Evolutionary conservation across 35 echinoderm and acorn worm species (phyloP).

Genomic region (Diadema setosum): DNA sequence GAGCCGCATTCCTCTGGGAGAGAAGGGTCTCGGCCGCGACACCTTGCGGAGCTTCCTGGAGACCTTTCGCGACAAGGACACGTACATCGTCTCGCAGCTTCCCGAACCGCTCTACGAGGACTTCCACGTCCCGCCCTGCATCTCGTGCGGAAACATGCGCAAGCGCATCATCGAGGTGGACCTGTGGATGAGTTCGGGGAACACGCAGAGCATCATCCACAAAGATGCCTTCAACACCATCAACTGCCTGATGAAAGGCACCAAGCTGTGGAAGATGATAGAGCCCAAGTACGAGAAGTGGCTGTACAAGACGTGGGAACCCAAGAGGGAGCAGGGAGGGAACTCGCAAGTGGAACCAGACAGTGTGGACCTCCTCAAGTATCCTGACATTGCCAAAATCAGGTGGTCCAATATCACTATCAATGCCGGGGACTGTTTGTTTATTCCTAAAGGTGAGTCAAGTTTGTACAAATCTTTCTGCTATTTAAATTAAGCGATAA

Average conservation of each 20-base stretch:
- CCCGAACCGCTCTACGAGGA: slow-evolving; percentile 72
- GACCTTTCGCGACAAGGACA: slow-evolving; percentile 10
- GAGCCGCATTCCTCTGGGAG: slow-evolving; percentile 51
- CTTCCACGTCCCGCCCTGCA: slow-evolving; percentile 36
- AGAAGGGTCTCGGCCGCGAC: slow-evolving; percentile 63
- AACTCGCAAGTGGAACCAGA: slow-evolving; percentile 45
- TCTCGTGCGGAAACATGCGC: slow-evolving; percentile 60
- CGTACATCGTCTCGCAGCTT: slow-evolving; percentile 71
- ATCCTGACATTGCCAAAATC: slow-evolving; percentile 62
- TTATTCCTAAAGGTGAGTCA: slow-evolving; percentile 61
- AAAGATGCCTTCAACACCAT: slow-evolving; percentile 82
- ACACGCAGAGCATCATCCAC: slow-evolving; percentile 54
- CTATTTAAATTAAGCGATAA: too few relatives aligned
- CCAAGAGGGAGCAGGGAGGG: slow-evolving; percentile 57
- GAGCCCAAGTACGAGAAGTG: slow-evolving; percentile 61
- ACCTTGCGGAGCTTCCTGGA: slow-evolving; percentile 54
- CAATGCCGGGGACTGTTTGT: slow-evolving; percentile 72
- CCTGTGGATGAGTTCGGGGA: slow-evolving; percentile 72
- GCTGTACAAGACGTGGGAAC: slow-evolving; percentile 62
- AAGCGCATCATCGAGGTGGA: slow-evolving; percentile 71
- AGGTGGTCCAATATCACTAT: slow-evolving; percentile 69
- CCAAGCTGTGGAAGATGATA: slow-evolving; percentile 76
- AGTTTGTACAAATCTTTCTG: too few relatives aligned
- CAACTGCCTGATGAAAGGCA: slow-evolving; percentile 77
- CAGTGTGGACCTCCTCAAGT: slow-evolving; percentile 45